Conservation (phyloP, 30 jellyfish, hydroid and myxozoan species). For the Mastigias papua region DNA sequence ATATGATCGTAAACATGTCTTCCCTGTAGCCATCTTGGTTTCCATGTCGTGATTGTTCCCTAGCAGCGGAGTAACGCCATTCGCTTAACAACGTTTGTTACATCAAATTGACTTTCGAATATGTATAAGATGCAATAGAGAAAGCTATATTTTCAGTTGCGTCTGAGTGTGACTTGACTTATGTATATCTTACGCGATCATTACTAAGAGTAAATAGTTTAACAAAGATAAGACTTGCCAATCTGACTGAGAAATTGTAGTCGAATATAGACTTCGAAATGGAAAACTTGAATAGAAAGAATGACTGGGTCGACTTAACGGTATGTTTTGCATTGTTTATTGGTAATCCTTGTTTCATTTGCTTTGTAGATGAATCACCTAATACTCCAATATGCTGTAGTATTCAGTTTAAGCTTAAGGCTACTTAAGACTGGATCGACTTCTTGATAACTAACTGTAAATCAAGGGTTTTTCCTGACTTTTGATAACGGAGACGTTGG, state of each 20-base stretch:
- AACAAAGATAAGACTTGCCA: too few species aligned
- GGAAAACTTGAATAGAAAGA: neutral
- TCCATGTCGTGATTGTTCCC: neutral
- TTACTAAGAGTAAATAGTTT: neutral
- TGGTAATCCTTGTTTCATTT: too few species aligned
- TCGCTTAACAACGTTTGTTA: neutral
- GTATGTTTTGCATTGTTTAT: neutral
- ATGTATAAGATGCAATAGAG: neutral
- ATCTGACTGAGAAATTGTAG: neutral
- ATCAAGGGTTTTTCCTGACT: too few species aligned
- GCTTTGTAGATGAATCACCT: too few species aligned
- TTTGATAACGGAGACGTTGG: too few species aligned
- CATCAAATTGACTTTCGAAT: neutral
- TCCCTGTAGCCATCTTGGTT: neutral
- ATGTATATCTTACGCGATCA: too few species aligned
- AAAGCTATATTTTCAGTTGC: neutral
- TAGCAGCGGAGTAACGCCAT: neutral
- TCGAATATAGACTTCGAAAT: constrained; percentile 3
- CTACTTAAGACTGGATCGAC: too few species aligned
- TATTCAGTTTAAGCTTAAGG: too few species aligned
- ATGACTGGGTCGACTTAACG: neutral
- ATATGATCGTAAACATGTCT: neutral
- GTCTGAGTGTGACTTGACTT: too few species aligned
- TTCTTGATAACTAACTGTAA: too few species aligned
- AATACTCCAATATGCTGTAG: too few species aligned